These are phyloP conservation scores for Casuarius casuarius DNA, from an alignment of 2,113 vertebrate species.

Conservation along the genomic window DNA sequence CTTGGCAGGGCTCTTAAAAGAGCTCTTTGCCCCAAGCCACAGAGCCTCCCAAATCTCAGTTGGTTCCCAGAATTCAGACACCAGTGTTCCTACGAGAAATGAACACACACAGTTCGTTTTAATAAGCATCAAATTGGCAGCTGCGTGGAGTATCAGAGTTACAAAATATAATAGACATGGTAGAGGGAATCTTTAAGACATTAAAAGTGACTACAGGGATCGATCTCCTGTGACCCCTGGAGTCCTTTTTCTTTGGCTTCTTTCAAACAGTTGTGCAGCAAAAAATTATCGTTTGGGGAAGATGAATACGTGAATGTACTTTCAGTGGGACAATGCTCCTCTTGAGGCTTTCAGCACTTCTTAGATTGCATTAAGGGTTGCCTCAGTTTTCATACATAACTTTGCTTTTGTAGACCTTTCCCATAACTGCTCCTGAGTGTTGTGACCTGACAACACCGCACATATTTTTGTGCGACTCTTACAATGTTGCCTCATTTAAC, in stretches of 20 bases:
- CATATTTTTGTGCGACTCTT: not conserved
- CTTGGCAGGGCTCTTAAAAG: constrained; percentile 33
- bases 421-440: not conserved
- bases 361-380: not conserved
- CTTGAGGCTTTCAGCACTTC: not conserved
- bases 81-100: constrained; percentile 41
- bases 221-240: not conserved
- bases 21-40: constrained; percentile 35
- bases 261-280: not conserved
- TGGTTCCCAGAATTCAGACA: constrained; percentile 65
- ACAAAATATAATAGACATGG: not conserved
- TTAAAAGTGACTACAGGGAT: constrained; percentile 5
- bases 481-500: not conserved
- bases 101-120: constrained; percentile 51
- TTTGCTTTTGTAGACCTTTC: not conserved
- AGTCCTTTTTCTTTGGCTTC: not conserved
- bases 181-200: not conserved
- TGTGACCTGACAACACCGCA: not conserved
- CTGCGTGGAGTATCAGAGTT: constrained; percentile 1
- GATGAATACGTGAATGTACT: not conserved
- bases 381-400: not conserved
- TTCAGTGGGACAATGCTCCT: not conserved
- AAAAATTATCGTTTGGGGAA: not conserved
- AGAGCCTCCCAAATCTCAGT: constrained; percentile 49
- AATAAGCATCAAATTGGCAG: constrained; percentile 45